Base-by-base conservation (phyloP, 2,888 invertebrate genomes). In the Melieria omissa region DNA sequence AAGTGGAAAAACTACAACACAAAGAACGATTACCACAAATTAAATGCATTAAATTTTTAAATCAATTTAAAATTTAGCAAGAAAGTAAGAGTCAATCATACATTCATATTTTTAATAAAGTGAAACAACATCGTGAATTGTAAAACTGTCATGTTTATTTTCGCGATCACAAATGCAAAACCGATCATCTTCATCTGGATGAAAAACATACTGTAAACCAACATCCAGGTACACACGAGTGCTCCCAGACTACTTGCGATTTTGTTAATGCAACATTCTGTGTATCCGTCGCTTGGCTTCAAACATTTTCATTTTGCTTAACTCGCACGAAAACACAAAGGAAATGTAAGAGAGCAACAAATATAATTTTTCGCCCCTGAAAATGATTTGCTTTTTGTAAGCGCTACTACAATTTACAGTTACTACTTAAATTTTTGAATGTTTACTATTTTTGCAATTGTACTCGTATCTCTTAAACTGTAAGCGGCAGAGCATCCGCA, bases 41-140 rank as follows among this genome's bases (percentile, higher is more conserved):
- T 70, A 55, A 73, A 72, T 73, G 80, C 82, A 81, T 82, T 81
- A 76, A 81, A 63, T 54, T 55, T 69, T 63, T 42, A 45, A 69
- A 57, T 55, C 47, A n/a, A 62, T n/a, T 45, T 60, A 66, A 66
- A 60, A 29, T 67, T 66, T 61, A 54, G 55, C 54, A 69, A 69
- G 61, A 71, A 49, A 46, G 55, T 70, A 66, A 72, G 41, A 71
- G 66, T 61, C 42, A 71, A 71, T 66, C 65, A 71, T 69, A 66
- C 70, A 65, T 70, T 66, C 66, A 61, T 57, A 64, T 57, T 67
- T 73, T 73, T 73, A 74, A 65, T 64, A 73, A 70, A 65, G 72
- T 57, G 73, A 46, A 57, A 69, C 69, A 73, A 52, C 54, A 45
- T 44, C 60, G 64, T 49, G 55, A 47, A 63, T 29, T 29, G 29